Evolutionary conservation across 2,797 vertebrate species (phyloP).

Genomic region (Agapornis canus): DNA sequence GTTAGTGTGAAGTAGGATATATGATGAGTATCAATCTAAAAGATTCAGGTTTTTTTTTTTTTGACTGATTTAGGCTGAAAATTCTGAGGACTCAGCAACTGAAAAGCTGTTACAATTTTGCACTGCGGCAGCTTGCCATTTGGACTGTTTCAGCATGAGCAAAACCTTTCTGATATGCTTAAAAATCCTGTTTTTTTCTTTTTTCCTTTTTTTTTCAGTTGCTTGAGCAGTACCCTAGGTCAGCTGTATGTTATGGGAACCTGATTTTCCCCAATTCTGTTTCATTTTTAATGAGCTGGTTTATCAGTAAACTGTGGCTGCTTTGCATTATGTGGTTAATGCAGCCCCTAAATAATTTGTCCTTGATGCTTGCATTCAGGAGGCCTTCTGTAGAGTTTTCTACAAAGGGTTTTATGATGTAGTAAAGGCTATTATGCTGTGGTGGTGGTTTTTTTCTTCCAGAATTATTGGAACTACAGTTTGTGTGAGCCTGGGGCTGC

Average conservation of each 20-base stretch:
- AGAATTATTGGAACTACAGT: constrained; percentile 87
- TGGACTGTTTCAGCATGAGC: neutral
- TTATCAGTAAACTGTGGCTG: neutral
- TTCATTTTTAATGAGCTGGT: neutral
- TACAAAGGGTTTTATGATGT: neutral
- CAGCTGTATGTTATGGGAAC: neutral
- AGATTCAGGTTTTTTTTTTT: neutral
- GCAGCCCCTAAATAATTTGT: neutral
- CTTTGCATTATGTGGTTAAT: neutral
- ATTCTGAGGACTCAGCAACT: neutral
- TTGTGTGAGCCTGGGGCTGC: constrained; percentile 77
- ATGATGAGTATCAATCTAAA: neutral
- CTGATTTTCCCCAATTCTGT: neutral
- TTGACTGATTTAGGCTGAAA: neutral
- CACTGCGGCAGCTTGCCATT: neutral
- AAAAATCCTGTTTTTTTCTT: neutral
- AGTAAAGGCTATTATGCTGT: neutral
- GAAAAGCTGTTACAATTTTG: neutral
- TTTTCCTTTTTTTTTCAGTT: neutral
- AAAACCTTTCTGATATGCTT: neutral
- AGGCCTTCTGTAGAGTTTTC: neutral
- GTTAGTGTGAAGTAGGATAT: neutral
- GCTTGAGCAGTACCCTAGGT: neutral
- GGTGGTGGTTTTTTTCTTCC: fast-evolving
- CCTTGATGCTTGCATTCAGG: neutral